phyloP scores from a whole-genome alignment of 2,888 invertebrate genomes.

The Brachyptera putata region DNA sequence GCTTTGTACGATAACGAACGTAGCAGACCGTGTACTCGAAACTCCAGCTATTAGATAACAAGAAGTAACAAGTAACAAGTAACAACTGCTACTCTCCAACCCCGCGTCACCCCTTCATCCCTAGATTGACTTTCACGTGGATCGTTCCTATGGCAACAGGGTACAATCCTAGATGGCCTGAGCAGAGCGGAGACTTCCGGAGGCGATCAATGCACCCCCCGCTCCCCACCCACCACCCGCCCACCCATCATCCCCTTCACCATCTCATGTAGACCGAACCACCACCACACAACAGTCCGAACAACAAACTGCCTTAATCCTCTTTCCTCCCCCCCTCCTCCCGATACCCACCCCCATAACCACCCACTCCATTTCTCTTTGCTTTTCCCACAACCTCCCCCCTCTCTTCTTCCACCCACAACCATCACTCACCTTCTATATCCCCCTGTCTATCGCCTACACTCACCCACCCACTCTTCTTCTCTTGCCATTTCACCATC shows the following conservation, averaged over 20 bases:
- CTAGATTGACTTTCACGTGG: conserved; percentile 18
- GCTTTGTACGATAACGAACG: background rate
- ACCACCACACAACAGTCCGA: conserved; percentile 7
- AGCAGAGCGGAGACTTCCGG: conserved; percentile 8
- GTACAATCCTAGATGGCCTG: conserved; percentile 13
- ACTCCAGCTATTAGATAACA: background rate
- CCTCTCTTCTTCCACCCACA: background rate
- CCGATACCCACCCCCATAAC: background rate
- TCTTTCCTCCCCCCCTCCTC: background rate
- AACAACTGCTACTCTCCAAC: background rate
- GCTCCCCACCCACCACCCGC: background rate
- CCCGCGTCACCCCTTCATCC: background rate
- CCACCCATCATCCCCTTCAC: background rate
- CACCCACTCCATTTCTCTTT: background rate
- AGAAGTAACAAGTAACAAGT: conserved; percentile 15
- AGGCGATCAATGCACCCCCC: conserved; percentile 17
- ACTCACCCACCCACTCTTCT: conserved; percentile 7
- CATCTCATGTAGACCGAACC: background rate
- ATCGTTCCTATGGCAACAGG: conserved; percentile 20
- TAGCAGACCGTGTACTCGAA: background rate
- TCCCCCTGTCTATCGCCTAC: conserved; percentile 5
- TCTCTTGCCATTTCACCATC: background rate
- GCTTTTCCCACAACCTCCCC: background rate
- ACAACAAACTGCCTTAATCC: conserved; percentile 14
- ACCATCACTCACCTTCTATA: background rate